Conservation (phyloP, 2,797 vertebrate genomes). For the Rhynchotus rufescens region DNA sequence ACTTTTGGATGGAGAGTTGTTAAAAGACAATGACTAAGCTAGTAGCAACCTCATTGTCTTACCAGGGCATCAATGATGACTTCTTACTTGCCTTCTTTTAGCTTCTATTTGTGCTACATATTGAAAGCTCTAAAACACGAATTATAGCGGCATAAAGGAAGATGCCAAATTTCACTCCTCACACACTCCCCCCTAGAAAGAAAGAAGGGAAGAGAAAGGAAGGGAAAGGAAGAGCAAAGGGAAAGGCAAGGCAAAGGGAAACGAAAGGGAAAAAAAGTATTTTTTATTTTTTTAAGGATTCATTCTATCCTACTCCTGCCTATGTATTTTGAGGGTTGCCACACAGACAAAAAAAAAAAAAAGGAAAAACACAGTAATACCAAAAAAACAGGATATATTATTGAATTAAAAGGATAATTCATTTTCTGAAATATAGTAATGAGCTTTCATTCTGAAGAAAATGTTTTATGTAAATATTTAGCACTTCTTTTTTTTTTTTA, state of each 20-base stretch:
- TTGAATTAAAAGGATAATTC: background rate
- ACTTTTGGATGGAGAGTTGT: background rate
- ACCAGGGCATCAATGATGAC: background rate
- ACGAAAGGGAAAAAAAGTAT: background rate
- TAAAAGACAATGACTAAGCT: background rate
- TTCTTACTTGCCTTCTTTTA: background rate
- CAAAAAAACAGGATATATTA: background rate
- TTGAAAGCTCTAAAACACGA: background rate
- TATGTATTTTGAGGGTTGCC: background rate
- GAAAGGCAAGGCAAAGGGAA: background rate
- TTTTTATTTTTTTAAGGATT: background rate
- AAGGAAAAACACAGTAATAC: too few species aligned
- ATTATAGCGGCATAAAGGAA: background rate
- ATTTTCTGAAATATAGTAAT: background rate
- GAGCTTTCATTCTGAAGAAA: conserved; percentile 11
- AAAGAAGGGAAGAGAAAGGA: background rate
- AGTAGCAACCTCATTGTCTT: background rate
- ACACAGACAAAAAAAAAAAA: background rate
- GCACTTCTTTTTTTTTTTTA: background rate
- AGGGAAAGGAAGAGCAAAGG: too few species aligned
- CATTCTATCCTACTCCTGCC: background rate
- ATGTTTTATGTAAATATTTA: background rate
- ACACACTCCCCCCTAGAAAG: background rate
- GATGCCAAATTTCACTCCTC: background rate
- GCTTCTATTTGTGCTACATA: background rate